phyloP scores from a whole-genome alignment of 2,113 vertebrate genomes.

The Austrofundulus limnaeus region DNA sequence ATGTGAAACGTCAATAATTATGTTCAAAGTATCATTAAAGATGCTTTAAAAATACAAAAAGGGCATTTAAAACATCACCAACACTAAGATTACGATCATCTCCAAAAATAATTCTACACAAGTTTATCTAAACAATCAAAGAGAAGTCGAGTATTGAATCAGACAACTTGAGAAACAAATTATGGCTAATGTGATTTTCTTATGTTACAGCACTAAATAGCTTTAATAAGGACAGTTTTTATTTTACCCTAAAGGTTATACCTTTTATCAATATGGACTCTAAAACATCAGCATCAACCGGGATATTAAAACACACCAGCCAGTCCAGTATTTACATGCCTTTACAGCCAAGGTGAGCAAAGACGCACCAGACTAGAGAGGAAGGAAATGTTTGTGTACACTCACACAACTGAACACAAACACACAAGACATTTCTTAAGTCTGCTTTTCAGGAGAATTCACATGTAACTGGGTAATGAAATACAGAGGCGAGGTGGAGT shows the following conservation, averaged over 20 bases:
- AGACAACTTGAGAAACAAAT: too few relatives aligned
- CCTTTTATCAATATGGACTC: not conserved
- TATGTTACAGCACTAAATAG: too few relatives aligned
- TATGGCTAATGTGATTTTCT: not conserved
- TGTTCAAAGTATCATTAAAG: slow-evolving; percentile 23
- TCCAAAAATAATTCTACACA: not conserved
- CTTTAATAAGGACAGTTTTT: too few relatives aligned
- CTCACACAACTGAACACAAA: not conserved
- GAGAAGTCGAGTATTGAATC: not conserved
- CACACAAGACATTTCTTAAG: slow-evolving; percentile 5
- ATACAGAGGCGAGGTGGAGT: slow-evolving; percentile 25
- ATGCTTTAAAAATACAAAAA: slow-evolving; percentile 13
- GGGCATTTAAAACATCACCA: not conserved
- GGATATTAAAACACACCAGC: slow-evolving; percentile 3
- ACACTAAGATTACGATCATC: not conserved
- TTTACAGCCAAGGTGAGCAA: slow-evolving; percentile 17
- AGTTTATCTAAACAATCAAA: slow-evolving; percentile 6
- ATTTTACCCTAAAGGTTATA: not conserved
- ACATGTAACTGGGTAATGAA: slow-evolving; percentile 34
- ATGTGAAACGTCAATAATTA: slow-evolving; percentile 14
- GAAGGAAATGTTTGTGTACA: slow-evolving; percentile 25
- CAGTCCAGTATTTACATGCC: not conserved
- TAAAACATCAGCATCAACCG: not conserved
- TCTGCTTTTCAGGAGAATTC: not conserved
- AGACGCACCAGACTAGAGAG: not conserved